phyloP scores from a whole-genome alignment of 2,113 vertebrate species.

The Anarhynchus alexandrinus region DNA sequence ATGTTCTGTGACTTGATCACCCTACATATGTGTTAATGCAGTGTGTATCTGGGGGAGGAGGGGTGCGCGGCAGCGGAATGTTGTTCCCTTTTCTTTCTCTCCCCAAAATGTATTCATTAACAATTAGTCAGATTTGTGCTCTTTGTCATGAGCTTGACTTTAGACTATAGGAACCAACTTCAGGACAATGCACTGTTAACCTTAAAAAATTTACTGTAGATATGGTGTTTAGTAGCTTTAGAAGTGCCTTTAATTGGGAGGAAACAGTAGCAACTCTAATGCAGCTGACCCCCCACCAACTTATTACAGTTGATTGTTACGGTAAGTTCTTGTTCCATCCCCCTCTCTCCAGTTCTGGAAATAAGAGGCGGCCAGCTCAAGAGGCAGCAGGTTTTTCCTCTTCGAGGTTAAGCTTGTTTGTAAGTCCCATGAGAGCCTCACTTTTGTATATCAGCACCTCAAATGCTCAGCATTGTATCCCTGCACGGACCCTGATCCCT shows the following conservation, averaged over 20 bases:
- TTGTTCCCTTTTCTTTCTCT: not conserved
- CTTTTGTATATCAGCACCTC: not conserved
- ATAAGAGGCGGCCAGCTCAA: not conserved
- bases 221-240: constrained; percentile 27
- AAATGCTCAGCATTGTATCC: not conserved
- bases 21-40: not conserved
- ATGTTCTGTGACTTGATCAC: not conserved
- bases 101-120: not conserved
- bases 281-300: not conserved
- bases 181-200: constrained; percentile 65
- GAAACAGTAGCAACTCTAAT: not conserved
- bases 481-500: not conserved
- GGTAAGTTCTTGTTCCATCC: not conserved
- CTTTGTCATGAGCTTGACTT: constrained; percentile 36
- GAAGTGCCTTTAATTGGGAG: constrained; percentile 77
- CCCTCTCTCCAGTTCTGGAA: not conserved
- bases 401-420: not conserved
- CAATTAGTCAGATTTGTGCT: constrained; percentile 7
- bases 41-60: not conserved
- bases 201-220: constrained; percentile 50
- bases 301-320: not conserved
- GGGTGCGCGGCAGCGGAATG: too few species aligned
- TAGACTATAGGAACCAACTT: constrained; percentile 2
- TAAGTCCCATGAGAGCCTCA: not conserved
- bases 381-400: not conserved